A percentile compares a stretch with the other conserved stretches of the same genome.
Conservation (phyloP, 2,113 vertebrate species). For the Gila orcuttii region DNA sequence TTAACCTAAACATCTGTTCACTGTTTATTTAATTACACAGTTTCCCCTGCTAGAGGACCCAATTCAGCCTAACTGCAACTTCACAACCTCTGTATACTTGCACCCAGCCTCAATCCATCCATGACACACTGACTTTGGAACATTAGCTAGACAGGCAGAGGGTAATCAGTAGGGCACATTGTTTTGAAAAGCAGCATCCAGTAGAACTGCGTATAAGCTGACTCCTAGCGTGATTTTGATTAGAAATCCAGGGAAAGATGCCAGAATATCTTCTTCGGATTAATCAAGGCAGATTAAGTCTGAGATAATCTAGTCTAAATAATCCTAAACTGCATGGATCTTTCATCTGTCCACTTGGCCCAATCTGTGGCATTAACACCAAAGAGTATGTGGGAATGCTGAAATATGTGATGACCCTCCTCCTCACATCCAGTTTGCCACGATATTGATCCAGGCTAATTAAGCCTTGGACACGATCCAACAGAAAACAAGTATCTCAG, state of each 20-base stretch:
- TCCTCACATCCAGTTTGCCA: neutral
- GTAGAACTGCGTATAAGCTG: conserved; percentile 1
- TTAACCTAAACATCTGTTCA: conserved; percentile 38
- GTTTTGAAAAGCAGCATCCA: neutral
- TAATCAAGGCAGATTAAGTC: conserved; percentile 49
- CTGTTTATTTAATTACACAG: conserved; percentile 19
- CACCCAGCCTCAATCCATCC: neutral
- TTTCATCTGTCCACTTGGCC: conserved; percentile 7
- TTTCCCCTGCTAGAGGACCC: conserved; percentile 11
- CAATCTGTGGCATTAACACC: conserved; percentile 6
- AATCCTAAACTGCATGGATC: conserved; percentile 18
- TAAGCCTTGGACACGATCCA: neutral
- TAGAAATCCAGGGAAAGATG: conserved; percentile 24
- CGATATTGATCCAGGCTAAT: conserved; percentile 1
- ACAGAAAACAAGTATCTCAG: neutral
- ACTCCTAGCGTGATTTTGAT: conserved; percentile 25
- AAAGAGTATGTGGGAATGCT: conserved; percentile 6
- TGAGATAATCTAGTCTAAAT: conserved; percentile 39
- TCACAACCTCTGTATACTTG: conserved; percentile 22
- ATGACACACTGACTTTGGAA: conserved; percentile 19
- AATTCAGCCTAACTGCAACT: neutral
- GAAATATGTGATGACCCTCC: neutral
- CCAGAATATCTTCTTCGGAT: conserved; percentile 37
- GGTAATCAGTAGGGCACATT: conserved; percentile 16
- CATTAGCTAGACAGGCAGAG: conserved; percentile 17